Conservation (phyloP, 1,140 invertebrate genomes). For the Cotesia typhae region DNA sequence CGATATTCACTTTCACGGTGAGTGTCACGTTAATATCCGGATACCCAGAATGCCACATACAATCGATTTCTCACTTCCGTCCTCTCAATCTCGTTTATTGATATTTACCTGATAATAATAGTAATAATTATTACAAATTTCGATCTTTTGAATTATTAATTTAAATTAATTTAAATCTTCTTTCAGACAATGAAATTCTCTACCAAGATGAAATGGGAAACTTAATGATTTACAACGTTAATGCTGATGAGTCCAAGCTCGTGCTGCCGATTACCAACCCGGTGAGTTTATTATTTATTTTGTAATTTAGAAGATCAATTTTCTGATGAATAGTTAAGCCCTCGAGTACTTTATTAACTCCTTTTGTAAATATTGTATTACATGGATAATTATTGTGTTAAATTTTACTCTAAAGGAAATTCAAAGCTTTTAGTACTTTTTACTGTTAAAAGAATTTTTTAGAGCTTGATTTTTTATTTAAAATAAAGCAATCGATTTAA, state of each 20-base stretch:
- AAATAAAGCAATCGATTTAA: no score
- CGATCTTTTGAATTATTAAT: neutral
- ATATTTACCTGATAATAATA: constrained; percentile 25
- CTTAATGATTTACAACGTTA: constrained; percentile 55
- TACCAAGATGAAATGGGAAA: constrained; percentile 58
- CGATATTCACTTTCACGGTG: constrained; percentile 15
- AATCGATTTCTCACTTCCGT: constrained; percentile 38
- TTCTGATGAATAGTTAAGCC: no score
- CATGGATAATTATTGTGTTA: no score
- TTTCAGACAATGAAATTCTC: constrained; percentile 61
- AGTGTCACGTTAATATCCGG: constrained; percentile 51
- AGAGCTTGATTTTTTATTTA: no score
- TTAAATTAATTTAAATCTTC: constrained; percentile 36
- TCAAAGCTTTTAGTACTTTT: no score
- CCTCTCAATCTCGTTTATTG: constrained; percentile 24
- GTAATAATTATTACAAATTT: no score
- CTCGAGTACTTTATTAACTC: no score
- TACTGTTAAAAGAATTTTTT: no score
- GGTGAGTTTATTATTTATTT: constrained; percentile 46
- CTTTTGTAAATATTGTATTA: no score
- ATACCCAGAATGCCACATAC: constrained; percentile 32
- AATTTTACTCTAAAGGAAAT: no score
- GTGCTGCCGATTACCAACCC: constrained; percentile 50
- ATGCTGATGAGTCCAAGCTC: constrained; percentile 40
- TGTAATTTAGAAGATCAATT: no score